Evolutionary conservation across 92 coral and sea anemone genomes (phyloP).

Genomic region (Phenganax stokvisi): DNA sequence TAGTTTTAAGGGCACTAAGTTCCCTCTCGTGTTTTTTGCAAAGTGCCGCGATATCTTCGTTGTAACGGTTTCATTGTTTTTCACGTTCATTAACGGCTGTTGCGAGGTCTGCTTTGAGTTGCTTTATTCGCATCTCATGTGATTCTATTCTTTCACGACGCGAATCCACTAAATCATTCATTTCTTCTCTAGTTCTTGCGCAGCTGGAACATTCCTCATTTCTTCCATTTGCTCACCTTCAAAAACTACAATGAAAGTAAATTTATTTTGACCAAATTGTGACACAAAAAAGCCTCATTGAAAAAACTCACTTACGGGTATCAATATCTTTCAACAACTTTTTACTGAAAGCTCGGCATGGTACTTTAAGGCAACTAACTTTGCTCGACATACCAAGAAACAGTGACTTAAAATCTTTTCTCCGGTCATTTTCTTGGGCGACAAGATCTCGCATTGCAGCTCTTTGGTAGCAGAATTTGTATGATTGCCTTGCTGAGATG

Average conservation of each 20-base stretch:
- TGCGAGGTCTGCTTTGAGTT: too few species aligned
- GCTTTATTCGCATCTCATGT: too few species aligned
- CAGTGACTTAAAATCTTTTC: conserved; percentile 5
- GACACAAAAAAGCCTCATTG: neutral
- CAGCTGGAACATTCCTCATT: neutral
- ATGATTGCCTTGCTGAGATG: neutral
- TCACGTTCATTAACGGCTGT: too few species aligned
- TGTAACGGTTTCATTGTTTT: too few species aligned
- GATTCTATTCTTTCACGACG: too few species aligned
- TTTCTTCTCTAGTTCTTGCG: neutral
- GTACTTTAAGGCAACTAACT: conserved; percentile 17
- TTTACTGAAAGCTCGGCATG: neutral
- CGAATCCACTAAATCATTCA: too few species aligned
- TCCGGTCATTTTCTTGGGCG: neutral
- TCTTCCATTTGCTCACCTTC: conserved; percentile 10
- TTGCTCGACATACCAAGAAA: conserved; percentile 1
- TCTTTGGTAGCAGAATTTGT: neutral
- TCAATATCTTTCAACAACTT: neutral
- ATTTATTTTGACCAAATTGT: neutral
- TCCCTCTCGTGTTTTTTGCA: too few species aligned
- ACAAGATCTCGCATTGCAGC: neutral
- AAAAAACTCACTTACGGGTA: neutral
- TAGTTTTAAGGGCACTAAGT: too few species aligned
- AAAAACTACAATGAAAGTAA: conserved; percentile 3
- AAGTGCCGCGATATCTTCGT: too few species aligned